Conservation (phyloP, 53 echinoderm and acorn worm species). For the Mesocentrotus franciscanus region DNA sequence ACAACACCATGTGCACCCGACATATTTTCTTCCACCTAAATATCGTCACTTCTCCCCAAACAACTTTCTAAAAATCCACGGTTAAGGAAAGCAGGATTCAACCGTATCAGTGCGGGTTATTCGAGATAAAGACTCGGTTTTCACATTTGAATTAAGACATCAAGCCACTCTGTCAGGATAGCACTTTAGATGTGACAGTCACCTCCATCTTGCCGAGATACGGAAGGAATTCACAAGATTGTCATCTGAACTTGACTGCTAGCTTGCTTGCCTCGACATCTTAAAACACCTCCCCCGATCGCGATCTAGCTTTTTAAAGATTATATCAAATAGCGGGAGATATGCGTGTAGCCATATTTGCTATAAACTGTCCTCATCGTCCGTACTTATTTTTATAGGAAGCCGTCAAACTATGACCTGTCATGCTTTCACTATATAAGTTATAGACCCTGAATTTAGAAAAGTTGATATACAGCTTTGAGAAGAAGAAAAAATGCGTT, state of each 20-base stretch:
- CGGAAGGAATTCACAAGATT: conserved; percentile 29
- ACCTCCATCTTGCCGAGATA: not conserved
- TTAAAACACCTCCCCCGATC: too few species aligned
- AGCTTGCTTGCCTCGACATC: not conserved
- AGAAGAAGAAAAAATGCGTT: too few species aligned
- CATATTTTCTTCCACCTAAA: not conserved
- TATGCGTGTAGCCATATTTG: too few species aligned
- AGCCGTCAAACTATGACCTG: too few species aligned
- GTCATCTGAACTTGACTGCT: conserved; percentile 27
- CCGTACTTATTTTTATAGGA: too few species aligned
- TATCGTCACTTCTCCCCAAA: not conserved
- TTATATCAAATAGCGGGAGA: not conserved
- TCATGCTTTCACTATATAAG: too few species aligned
- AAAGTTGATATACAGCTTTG: too few species aligned
- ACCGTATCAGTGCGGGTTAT: not conserved
- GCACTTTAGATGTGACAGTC: conserved; percentile 20
- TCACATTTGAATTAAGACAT: conserved; percentile 22
- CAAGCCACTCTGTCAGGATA: conserved; percentile 15
- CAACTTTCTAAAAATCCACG: conserved; percentile 20
- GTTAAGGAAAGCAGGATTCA: not conserved
- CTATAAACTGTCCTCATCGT: too few species aligned
- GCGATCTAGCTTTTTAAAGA: not conserved
- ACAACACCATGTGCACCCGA: not conserved
- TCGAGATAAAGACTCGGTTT: not conserved
- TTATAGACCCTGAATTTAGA: too few species aligned